Base-by-base conservation (phyloP, 1,140 invertebrate genomes). In the Chymomyza costata region DNA sequence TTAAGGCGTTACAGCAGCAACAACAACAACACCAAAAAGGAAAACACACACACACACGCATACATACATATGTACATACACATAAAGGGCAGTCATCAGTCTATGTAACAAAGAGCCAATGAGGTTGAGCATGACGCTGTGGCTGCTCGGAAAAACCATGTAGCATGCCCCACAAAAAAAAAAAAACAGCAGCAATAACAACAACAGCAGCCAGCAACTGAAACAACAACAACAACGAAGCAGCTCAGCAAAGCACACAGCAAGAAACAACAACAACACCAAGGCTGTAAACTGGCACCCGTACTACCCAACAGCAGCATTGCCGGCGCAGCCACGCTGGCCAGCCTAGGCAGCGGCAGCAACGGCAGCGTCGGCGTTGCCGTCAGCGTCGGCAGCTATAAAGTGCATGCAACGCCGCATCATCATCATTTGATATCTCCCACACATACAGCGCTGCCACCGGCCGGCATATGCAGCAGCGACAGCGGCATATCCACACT, bases 401-500 rank as follows among this genome's bases (percentile, higher is more conserved):
- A 54, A 16, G 49, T 52, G 28, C 31, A 40, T 50, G 38, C 31
- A 47, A 28, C 37, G 31, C 37, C 41, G 32, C 25, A 60, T 32
- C 51, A 63, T 31, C 63, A 80, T 43, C 74, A 78, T 53, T 67
- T 82, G 51, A 76, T 82, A 15, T 82, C 78, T 48, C 78, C 78
- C n/a, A 82, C 78, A n/a, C 47, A 41, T 14, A 37, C 44, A 11
- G 46, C 47, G 30, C 37, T 46, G 5, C 39, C 66, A 50, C 65
- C 70, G 76, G 76, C 56, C 66, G 76, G 66, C 60, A 76, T 76
- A 43, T 83, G 74, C 65, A 84, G 82, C 58, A 74, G 65, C 30
- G 82, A 84, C 44, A 84, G 82, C 58, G 82, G 82, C 58, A 84
- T 84, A 21, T 84, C 82, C 3, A 65, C 82, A 10, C 52, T 78